Evolutionary conservation across 2,888 invertebrate genomes (phyloP), one percentile per base, ranked within the genome.

Genomic region (Cantharis lateralis): DNA sequence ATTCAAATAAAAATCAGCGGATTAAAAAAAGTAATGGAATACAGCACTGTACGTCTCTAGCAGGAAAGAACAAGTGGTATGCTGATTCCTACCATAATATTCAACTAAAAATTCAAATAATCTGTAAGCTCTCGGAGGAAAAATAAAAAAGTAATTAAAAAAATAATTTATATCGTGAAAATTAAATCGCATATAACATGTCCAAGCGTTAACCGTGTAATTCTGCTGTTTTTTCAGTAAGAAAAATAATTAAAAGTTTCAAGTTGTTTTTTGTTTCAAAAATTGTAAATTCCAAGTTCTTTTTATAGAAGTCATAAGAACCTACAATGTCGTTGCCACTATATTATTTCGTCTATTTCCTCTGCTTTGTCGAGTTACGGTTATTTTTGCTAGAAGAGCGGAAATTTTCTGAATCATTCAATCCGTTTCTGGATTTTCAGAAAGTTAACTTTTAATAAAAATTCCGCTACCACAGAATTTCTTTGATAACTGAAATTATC

Each of bases 331-430:
- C 61, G 63, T 68, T 48, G 72, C 76, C 26, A 72, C 76, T 72
- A 71, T 72, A 69, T 72, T 76, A 76, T 76, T 75, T 68, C 16
- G 72, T 69, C 75, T 71, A 71, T 71, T 75, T 75, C 68, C 68
- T 75, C 48, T 68, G 32, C 69, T 75, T 74, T 74, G 74, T 74
- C 48, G n/a, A 48, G 62, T 73, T 73, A 68, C 70, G 32, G 70
- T 70, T 74, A 74, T 74, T 74, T 70, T 70, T 70, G 64, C 69
- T 24, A 62, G 28, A 18, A 28, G 68, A 73, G 24, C 70, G 64
- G 74, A 24, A 62, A 74, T 70, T 64, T 70, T 64, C 68, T 62
- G 68, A 68, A 69, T 69, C 74, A 70, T 28, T 69, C 28, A n/a
- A 66, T 66, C 48, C 26, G 73, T 18, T 64, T 66, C 64, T 66